Evolutionary conservation across 2,888 invertebrate genomes (phyloP), one percentile per base, ranked within the genome.

Genomic region (Augochlorella aurata): DNA sequence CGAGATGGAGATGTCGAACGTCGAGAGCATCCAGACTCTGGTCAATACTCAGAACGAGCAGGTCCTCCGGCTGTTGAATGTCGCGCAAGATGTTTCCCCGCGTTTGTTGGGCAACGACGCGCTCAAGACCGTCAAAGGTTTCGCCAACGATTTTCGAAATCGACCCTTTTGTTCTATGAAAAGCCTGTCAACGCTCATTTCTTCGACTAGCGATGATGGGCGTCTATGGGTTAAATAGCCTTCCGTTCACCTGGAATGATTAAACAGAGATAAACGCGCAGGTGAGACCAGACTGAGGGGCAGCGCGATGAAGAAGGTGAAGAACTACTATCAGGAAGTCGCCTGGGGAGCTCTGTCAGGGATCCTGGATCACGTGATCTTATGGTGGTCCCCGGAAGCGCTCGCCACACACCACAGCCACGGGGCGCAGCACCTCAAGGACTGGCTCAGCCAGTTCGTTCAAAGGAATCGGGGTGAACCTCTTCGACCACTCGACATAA

Each of bases 341-440:
- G 94, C 97, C 47, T 98, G 97, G 97, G 96, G 96, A 0, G 96
- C 97, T 90, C 96, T 97, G 1, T 97, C 97, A 1, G 96, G 96
- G 81, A 96, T 96, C 89, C 94, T 97, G 71, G 97, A 97, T 91
- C 97, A 98, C 90, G 96, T 97, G 29, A 95, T 97, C 38, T 94
- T 98, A 0, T 98, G 97, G 98, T 97, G 97, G 97, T 96, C 96
- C 1, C 94, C 96, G 16, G 96, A 96, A 84, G 96, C 97, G 0
- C 93, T 97, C 65, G 96, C 96, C 18, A 95, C 95, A 77, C 95
- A 95, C 94, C 95, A 93, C 78, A 89, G 88, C 74, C 89, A 90
- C 58, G 91, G 91, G 3, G 90, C 92, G 24, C 90, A 91, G 47
- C 91, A 92, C 67, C 89, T 93, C 21, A 92, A 92, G 69, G 90